Conservation (phyloP, 2,888 invertebrate genomes). For the Brachyptera risi region DNA sequence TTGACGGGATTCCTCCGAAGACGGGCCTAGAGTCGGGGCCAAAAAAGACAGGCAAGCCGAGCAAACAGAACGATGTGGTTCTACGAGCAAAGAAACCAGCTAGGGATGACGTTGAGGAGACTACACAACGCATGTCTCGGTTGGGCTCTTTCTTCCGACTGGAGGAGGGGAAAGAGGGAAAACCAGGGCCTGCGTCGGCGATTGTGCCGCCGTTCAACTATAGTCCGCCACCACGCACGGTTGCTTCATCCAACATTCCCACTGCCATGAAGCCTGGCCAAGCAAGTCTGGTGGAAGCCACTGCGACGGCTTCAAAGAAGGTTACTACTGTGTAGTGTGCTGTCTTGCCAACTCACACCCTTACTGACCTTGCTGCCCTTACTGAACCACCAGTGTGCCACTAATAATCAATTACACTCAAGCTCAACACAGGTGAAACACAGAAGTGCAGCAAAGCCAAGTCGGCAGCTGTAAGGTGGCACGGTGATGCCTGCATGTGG, state of each 20-base stretch:
- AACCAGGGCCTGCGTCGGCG: conserved; percentile 41
- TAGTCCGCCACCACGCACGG: conserved; percentile 39
- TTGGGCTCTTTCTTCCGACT: conserved; percentile 51
- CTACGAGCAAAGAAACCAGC: conserved; percentile 6
- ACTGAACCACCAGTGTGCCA: no score
- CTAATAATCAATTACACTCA: no score
- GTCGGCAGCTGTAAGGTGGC: no score
- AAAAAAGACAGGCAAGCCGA: neutral
- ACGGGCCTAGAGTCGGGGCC: neutral
- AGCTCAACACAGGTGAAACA: no score
- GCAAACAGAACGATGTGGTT: conserved; percentile 18
- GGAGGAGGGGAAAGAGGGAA: conserved; percentile 39
- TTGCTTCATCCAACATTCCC: conserved; percentile 25
- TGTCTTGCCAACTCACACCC: no score
- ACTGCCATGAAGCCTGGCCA: conserved; percentile 23
- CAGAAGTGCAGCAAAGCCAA: no score
- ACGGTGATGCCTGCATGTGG: no score
- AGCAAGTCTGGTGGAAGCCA: conserved; percentile 8
- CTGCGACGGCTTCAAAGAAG: conserved; percentile 24
- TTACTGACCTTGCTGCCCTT: no score
- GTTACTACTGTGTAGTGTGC: conserved; percentile 23
- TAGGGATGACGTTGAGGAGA: conserved; percentile 39
- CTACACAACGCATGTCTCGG: conserved; percentile 45
- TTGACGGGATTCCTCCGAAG: conserved; percentile 49
- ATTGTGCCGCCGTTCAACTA: conserved; percentile 51